These are phyloP conservation scores for Lathamus discolor DNA, from an alignment of 2,113 vertebrate genomes.

Conservation along the genomic window DNA sequence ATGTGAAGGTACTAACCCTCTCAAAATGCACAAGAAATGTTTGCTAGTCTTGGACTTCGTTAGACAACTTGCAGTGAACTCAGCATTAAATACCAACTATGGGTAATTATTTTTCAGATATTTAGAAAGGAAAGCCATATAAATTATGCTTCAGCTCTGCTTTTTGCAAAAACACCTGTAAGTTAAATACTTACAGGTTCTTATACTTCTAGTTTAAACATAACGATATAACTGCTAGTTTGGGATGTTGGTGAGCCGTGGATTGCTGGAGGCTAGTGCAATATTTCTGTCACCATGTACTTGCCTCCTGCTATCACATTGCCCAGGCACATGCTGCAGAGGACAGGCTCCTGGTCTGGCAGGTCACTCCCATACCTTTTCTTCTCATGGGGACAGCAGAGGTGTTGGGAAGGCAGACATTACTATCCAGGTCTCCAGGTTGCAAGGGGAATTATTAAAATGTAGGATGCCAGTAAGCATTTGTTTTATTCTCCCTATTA, in stretches of 20 bases:
- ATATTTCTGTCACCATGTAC: neutral
- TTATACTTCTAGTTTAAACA: neutral
- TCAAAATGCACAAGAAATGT: neutral
- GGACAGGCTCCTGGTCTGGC: neutral
- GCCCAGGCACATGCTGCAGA: no score
- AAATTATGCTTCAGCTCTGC: neutral
- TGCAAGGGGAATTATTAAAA: neutral
- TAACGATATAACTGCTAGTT: neutral
- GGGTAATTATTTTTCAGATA: constrained; percentile 14
- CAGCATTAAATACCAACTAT: neutral
- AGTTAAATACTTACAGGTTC: neutral
- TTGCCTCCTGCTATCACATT: neutral
- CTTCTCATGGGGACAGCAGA: fast-evolving
- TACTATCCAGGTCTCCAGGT: no score
- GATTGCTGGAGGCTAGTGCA: neutral
- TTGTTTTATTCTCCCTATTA: neutral
- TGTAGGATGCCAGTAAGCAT: neutral
- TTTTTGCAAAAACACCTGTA: neutral
- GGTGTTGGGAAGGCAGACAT: neutral
- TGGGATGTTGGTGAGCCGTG: fast-evolving
- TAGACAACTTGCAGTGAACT: neutral
- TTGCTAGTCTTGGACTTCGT: neutral
- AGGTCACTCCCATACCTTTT: neutral
- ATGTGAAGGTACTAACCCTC: neutral
- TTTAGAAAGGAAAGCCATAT: neutral